These are phyloP conservation scores for Pteropus rufus DNA, from an alignment of 2,797 vertebrate species.

Conservation along the genomic window DNA sequence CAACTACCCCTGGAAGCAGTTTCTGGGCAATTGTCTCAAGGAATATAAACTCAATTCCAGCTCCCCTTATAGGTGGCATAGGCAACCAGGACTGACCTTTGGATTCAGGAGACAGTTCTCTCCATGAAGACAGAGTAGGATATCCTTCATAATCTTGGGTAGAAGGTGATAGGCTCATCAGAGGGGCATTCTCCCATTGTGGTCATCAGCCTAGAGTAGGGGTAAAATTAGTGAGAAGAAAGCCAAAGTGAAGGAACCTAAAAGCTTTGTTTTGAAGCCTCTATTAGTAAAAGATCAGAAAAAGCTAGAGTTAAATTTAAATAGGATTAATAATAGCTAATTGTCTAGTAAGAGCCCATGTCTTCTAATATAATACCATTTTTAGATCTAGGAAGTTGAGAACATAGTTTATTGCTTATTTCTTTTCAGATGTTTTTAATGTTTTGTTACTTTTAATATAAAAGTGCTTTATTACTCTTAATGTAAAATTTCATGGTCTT, in stretches of 20 bases:
- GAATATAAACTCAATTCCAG: background rate
- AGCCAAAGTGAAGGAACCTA: background rate
- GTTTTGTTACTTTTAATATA: background rate
- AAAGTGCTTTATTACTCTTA: background rate
- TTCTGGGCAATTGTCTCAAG: background rate
- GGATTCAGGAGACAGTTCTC: background rate
- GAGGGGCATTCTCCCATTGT: background rate
- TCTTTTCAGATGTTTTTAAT: background rate
- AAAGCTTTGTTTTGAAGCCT: background rate
- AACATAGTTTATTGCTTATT: background rate
- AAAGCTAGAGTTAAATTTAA: background rate
- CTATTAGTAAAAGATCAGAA: background rate
- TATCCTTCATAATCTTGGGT: background rate
- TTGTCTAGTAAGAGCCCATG: background rate
- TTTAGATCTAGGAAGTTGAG: background rate
- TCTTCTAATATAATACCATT: background rate
- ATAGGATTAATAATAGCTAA: background rate
- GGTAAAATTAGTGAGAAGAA: background rate
- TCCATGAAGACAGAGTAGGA: background rate
- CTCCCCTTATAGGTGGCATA: background rate
- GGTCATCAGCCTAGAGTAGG: background rate
- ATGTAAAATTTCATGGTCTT: background rate
- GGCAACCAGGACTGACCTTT: background rate
- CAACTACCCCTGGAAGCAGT: background rate
- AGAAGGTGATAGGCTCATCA: background rate